Percentiles rank a stretch among this genome's conserved stretches.
These are phyloP conservation scores for Himalopsyche kuldschensis DNA, from an alignment of 2,888 invertebrate species.

Conservation along the genomic window DNA sequence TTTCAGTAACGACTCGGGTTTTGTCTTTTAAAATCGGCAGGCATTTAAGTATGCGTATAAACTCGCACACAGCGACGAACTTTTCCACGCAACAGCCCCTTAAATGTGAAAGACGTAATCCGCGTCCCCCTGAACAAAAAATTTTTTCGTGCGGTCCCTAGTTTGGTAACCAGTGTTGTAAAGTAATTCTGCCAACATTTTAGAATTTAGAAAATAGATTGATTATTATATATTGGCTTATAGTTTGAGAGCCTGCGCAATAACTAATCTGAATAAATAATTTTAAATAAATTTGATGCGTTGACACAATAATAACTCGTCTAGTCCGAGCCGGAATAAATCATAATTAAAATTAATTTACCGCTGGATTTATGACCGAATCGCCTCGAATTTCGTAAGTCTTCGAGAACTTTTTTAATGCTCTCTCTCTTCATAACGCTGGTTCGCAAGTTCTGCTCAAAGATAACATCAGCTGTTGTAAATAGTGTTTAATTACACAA, in stretches of 20 bases:
- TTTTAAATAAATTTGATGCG: slow-evolving; percentile 18
- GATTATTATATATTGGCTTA: neutral
- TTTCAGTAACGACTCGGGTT: no score
- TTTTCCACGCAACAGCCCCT: no score
- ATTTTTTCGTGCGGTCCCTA: no score
- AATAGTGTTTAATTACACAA: neutral
- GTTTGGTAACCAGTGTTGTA: no score
- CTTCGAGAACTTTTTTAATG: neutral
- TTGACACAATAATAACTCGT: slow-evolving; percentile 24
- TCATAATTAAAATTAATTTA: slow-evolving; percentile 19
- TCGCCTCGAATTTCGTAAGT: neutral
- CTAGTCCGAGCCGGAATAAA: neutral
- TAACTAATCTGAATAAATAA: slow-evolving; percentile 1
- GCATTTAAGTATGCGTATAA: no score
- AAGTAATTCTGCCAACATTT: no score
- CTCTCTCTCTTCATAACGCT: neutral
- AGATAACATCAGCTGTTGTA: neutral
- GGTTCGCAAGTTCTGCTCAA: neutral
- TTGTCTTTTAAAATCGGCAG: no score
- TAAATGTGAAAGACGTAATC: no score
- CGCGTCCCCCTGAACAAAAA: no score
- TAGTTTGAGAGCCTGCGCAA: neutral
- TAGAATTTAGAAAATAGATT: no score
- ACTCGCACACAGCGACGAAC: no score
- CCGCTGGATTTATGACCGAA: slow-evolving; percentile 8